Conservation (phyloP, 2,888 invertebrate species). For the Amphipyra tragopoginis region DNA sequence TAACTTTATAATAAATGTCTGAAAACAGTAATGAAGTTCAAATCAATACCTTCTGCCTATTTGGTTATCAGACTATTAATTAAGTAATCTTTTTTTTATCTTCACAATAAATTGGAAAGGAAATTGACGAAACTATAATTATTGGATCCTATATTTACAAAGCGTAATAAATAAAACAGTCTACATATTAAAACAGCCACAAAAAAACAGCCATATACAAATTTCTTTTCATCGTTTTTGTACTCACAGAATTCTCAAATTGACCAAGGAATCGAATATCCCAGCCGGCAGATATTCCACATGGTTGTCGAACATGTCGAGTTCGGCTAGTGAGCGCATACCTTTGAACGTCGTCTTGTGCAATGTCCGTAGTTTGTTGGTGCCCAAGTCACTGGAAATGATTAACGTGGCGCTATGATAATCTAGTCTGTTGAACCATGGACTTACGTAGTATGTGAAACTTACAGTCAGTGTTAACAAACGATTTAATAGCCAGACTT, state of each 20-base stretch:
- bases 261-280: constrained; percentile 91
- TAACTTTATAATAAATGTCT: too few species aligned
- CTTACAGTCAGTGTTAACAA: too few species aligned
- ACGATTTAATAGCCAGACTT: too few species aligned
- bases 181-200: too few species aligned
- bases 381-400: constrained; percentile 92
- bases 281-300: constrained; percentile 91
- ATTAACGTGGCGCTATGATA: constrained; percentile 20
- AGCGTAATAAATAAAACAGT: too few species aligned
- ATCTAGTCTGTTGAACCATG: constrained; percentile 9
- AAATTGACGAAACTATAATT: too few species aligned
- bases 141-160: too few species aligned
- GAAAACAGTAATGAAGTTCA: too few species aligned
- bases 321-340: constrained; percentile 91
- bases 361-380: constrained; percentile 92
- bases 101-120: too few species aligned
- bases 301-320: constrained; percentile 93
- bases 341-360: constrained; percentile 92
- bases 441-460: background rate
- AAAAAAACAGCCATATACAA: background rate
- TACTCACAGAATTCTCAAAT: constrained; percentile 92
- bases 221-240: background rate
- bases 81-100: too few species aligned
- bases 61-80: too few species aligned
- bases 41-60: too few species aligned